Percentiles rank a stretch among this genome's conserved stretches.
Evolutionary conservation across 2,888 invertebrate genomes (phyloP).

Genomic region (Zonitis immaculata): DNA sequence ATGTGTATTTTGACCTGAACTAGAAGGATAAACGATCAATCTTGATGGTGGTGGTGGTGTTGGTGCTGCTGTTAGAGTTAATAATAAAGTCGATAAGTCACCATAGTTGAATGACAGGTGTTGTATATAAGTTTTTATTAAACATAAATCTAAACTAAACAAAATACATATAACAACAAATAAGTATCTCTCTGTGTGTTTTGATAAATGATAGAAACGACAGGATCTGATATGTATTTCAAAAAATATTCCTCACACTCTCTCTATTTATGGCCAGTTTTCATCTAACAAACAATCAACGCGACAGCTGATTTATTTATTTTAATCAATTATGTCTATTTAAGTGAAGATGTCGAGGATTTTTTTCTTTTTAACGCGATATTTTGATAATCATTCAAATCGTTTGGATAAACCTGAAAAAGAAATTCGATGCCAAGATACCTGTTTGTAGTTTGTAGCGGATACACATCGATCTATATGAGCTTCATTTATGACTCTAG

Average conservation of each 20-base stretch:
- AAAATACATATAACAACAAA: slow-evolving; percentile 29
- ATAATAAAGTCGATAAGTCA: slow-evolving; percentile 35
- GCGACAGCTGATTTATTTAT: slow-evolving; percentile 16
- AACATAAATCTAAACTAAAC: slow-evolving; percentile 22
- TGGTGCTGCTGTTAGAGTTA: slow-evolving; percentile 13
- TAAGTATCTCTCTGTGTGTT: slow-evolving; percentile 11
- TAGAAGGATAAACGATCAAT: slow-evolving; percentile 13
- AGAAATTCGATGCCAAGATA: too few relatives aligned
- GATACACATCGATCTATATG: too few relatives aligned
- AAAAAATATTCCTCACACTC: slow-evolving; percentile 25
- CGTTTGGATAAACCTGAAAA: too few relatives aligned
- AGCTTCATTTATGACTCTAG: too few relatives aligned
- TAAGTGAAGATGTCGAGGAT: neutral
- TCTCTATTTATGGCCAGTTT: slow-evolving; percentile 1
- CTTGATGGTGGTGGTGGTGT: too few relatives aligned
- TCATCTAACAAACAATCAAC: neutral
- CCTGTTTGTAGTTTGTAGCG: too few relatives aligned
- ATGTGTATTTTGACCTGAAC: slow-evolving; percentile 25
- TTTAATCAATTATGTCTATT: slow-evolving; percentile 15
- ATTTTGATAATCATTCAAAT: too few relatives aligned
- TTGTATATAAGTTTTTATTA: slow-evolving; percentile 32
- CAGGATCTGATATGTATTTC: slow-evolving; percentile 28
- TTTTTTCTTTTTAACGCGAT: too few relatives aligned
- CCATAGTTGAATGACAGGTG: slow-evolving; percentile 34
- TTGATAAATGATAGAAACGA: slow-evolving; percentile 34